Base-by-base conservation (phyloP, 2,113 vertebrate genomes). In the Xiphophorus hellerii region DNA sequence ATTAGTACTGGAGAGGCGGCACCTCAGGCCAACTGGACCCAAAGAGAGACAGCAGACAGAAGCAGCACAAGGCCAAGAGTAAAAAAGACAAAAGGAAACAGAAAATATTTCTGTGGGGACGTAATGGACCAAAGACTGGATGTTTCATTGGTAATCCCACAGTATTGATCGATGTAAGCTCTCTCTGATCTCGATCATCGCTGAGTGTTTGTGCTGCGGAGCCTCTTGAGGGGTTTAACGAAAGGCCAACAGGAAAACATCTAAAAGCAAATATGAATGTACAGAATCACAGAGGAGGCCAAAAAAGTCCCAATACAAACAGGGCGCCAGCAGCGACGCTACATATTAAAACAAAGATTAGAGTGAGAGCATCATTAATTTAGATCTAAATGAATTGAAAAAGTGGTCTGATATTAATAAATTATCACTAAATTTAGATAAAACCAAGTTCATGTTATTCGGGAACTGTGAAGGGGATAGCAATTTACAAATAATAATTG, bases 91-190 rank as follows among this genome's bases (percentile, higher is more conserved):
- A 64, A 61, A 54, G 42, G 37, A 70, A 7, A 39, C 31, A 8
- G 13, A 48, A 48, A 48, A 73, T 27, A 25, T 13, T 37, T 66
- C 35, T n/a, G 64, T 25, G 67, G 39, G 33, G 9, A 28, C 3
- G n/a, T 20, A 29, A 73, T 10, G 11, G n/a, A 11, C 44, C 37
- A 60, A 65, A 51, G 30, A 11, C 27, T 42, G 42, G 68, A 11
- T 68, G 58, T 60, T 76, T 71, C 31, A 10, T 39, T 31, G 60
- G 15, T 78, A 81, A 83, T 84, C 78, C 74, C 67, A 28, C 22
- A 54, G 62, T 63, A 64, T 62, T 54, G 77, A 85, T 66, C 39
- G 13, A 54, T 14, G 39, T 67, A 39, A 64, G n/a, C 58, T 70
- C 69, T 64, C 67, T 35, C 48, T 77, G 70, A 82, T 70, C 60